phyloP scores from a whole-genome alignment of 1,140 invertebrate genomes.

The Drosophila simulans region DNA sequence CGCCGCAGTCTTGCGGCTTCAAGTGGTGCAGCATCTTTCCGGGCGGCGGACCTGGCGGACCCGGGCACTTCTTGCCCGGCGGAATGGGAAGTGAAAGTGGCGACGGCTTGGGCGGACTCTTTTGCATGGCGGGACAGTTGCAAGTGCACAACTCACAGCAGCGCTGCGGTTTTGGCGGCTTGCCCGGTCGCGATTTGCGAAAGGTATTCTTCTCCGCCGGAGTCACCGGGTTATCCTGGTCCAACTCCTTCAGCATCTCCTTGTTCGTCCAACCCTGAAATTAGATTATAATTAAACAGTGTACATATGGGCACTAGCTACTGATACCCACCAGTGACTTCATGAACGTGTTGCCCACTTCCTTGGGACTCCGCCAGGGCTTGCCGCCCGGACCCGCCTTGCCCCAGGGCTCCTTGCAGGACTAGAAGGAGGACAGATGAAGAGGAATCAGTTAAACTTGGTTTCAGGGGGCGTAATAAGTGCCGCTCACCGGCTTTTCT shows the following conservation, averaged over 20 bases:
- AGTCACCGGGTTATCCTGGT: slow-evolving; percentile 81
- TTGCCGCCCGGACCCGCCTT: slow-evolving; percentile 87
- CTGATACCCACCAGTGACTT: slow-evolving; percentile 86
- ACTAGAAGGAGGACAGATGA: slow-evolving; percentile 28
- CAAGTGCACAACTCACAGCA: slow-evolving; percentile 80
- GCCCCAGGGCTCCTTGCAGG: slow-evolving; percentile 85
- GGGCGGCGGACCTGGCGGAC: slow-evolving; percentile 31
- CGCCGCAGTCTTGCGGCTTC: slow-evolving; percentile 56
- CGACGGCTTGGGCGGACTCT: slow-evolving; percentile 35
- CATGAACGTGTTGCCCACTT: slow-evolving; percentile 87
- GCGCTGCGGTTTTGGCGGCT: slow-evolving; percentile 55
- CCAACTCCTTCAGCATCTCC: slow-evolving; percentile 79
- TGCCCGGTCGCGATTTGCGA: slow-evolving; percentile 58
- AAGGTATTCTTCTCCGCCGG: slow-evolving; percentile 79
- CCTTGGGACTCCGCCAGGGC: slow-evolving; percentile 87
- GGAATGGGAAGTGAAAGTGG: slow-evolving; percentile 16
- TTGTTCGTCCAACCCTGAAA: slow-evolving; percentile 82
- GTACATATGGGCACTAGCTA: too few relatives aligned
- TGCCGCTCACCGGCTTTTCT: slow-evolving; percentile 82
- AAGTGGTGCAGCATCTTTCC: slow-evolving; percentile 37
- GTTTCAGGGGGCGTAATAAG: slow-evolving; percentile 28
- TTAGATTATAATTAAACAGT: background rate
- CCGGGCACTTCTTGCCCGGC: slow-evolving; percentile 28
- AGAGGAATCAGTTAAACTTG: slow-evolving; percentile 27
- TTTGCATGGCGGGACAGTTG: slow-evolving; percentile 63